Evolutionary conservation across 2,797 vertebrate species (phyloP), one percentile per base, ranked within the genome.

Genomic region (Gobio occitaniae): DNA sequence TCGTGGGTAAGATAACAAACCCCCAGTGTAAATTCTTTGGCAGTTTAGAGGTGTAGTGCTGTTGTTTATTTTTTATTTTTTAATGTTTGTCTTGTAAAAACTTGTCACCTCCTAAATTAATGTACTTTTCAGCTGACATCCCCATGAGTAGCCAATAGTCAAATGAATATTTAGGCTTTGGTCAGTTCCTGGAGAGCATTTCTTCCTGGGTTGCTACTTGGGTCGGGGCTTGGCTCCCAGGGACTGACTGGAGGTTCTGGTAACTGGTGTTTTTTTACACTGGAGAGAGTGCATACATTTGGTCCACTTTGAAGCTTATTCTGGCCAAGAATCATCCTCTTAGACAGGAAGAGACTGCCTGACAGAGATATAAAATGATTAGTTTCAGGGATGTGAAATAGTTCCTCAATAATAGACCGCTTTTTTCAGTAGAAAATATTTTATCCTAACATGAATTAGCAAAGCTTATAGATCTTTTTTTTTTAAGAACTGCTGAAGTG

Each of bases 401-500:
- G 44, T 48, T 16, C 44, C 44, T 16, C n/a, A 4, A 25, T 15
- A 48, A 29, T 11, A 19, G 12, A 71, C 6, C 1, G 7, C 41
- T 47, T 41, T 61, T 89, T 84, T 52, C 68, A 19, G 81, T 80
- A 78, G 68, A 80, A 78, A 83, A 89, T 86, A 69, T 75, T 83
- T 52, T 77, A 83, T 76, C 85, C 90, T 71, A 77, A 92, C 89
- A 91, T 91, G 92, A 94, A 93, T 94, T 93, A 93, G 85, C 87
- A 80, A 80, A 88, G 91, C 87, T 94, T 93, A 93, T 81, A 70
- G 89, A 89, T 89, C 36, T 69, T 93, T 94, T 94, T 84, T 92
- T 25, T 61, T 13, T 13, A 1, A 94, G 94, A 93, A 86, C 93
- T 87, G 90, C 87, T 90, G 92, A 93, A 93, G 91, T 90, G 84